Evolutionary conservation across 2,797 vertebrate genomes (phyloP), one percentile per base, ranked within the genome.

Genomic region (Chelidonichthys spinosus): DNA sequence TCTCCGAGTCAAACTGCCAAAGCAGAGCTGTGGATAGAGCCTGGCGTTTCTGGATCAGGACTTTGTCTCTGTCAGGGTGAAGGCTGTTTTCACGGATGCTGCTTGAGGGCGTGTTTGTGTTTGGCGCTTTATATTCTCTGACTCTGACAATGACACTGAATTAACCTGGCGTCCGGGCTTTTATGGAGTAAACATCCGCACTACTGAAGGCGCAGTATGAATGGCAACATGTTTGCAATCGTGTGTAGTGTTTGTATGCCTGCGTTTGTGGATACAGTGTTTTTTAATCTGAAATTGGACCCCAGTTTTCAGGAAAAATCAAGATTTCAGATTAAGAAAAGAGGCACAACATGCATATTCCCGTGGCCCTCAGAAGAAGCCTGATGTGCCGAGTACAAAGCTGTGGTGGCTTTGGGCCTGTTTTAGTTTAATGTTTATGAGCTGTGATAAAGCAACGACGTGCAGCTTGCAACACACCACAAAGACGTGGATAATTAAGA

Each of bases 131-230:
- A 79, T 76, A 44, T 83, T 67, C 67, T 60, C n/a, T n/a, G 76
- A 86, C 76, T 67, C 49, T 78, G 77, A 75, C 69, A 68, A 17
- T 84, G 79, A 80, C 74, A 50, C 42, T 83, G 72, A 87, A 74
- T 72, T 80, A 13, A 13, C 7, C 59, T 76, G 78, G 72, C 62
- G 5, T 82, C 66, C 18, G 2, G 33, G 63, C 52, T 74, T 74
- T 64, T 49, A 33, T 47, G 37, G 62, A 67, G 58, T 74, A 62
- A 82, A 79, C 75, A 60, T 60, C 52, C 11, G 6, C 59, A 17
- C 0, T 11, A 56, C 43, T 69, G 40, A 25, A 54, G 63, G 63
- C 3, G 6, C 56, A 25, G 11, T 17, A 13, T 53, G 53, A 76
- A 59, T 7, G 32, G 6, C 13, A 25, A 40, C 14, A 0, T 47